These are phyloP conservation scores for Toxonevra muliebris DNA, from an alignment of 2,888 invertebrate genomes.

Conservation along the genomic window DNA sequence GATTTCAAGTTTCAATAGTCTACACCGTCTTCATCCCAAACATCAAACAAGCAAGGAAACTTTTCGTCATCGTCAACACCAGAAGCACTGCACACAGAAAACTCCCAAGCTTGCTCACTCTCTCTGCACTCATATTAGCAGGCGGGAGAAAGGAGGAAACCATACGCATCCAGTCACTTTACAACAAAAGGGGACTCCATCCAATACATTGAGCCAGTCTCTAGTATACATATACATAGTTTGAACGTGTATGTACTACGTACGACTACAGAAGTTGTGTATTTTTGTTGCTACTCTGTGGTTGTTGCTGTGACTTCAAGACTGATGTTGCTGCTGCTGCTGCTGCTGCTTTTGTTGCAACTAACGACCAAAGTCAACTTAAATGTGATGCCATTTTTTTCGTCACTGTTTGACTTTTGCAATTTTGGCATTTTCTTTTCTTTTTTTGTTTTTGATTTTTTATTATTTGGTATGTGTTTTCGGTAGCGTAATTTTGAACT, in stretches of 20 bases:
- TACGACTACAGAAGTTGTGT: background rate
- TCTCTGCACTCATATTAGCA: too few relatives aligned
- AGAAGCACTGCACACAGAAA: conserved; percentile 7
- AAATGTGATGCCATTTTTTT: conserved; percentile 29
- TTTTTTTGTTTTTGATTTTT: conserved; percentile 18
- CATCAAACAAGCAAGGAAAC: conserved; percentile 23
- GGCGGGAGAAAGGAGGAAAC: background rate
- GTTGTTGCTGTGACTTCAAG: background rate
- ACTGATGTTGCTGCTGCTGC: conserved; percentile 8
- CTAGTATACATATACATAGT: background rate
- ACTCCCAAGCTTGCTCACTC: too few relatives aligned
- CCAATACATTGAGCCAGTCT: background rate
- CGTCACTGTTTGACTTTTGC: conserved; percentile 32
- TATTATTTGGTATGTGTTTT: conserved; percentile 16
- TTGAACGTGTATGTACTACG: background rate
- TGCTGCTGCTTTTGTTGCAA: conserved; percentile 25
- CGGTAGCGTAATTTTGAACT: conserved; percentile 24
- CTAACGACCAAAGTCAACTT: conserved; percentile 27
- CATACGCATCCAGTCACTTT: conserved; percentile 1
- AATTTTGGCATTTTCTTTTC: conserved; percentile 13
- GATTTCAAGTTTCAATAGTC: too few relatives aligned
- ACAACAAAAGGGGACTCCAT: conserved; percentile 1
- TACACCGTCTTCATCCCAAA: too few relatives aligned
- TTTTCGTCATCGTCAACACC: conserved; percentile 22
- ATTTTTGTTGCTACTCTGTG: background rate